Conservation (phyloP, 2,797 vertebrate genomes). For the Rhyacichthys aspro region DNA sequence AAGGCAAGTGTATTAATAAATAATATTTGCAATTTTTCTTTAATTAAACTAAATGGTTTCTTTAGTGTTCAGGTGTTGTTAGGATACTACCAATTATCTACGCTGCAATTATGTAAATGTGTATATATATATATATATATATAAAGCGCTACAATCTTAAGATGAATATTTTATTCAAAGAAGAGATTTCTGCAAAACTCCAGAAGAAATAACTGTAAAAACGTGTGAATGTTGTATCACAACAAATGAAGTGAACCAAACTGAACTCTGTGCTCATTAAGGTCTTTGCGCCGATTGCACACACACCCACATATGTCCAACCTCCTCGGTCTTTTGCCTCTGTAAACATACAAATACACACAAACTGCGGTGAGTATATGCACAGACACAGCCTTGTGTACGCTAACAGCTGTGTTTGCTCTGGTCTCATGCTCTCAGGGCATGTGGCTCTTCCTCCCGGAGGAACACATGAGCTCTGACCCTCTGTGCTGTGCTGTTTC, state of each 20-base stretch:
- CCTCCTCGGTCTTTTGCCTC: slow-evolving; percentile 17
- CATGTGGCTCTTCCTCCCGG: slow-evolving; percentile 52
- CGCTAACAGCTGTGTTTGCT: slow-evolving; percentile 68
- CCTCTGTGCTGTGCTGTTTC: slow-evolving; percentile 56
- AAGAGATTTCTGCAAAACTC: background rate
- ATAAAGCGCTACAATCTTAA: background rate
- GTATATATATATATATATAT: background rate
- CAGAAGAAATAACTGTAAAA: slow-evolving; percentile 10
- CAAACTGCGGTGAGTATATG: background rate
- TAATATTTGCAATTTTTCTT: too few species aligned
- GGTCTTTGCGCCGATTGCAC: slow-evolving; percentile 17
- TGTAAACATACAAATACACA: slow-evolving; percentile 18
- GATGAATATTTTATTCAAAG: slow-evolving; percentile 10
- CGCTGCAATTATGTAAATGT: too few species aligned
- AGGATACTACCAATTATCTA: too few species aligned
- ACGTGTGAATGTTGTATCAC: slow-evolving; percentile 7
- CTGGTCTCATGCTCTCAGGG: slow-evolving; percentile 52
- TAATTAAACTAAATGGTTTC: too few species aligned
- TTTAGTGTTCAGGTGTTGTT: too few species aligned
- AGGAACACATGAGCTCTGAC: slow-evolving; percentile 69
- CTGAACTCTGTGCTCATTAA: slow-evolving; percentile 36
- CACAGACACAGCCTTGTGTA: background rate
- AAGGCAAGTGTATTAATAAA: too few species aligned
- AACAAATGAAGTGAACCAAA: slow-evolving; percentile 4
- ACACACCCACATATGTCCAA: slow-evolving; percentile 35